Conservation (phyloP, 2,797 vertebrate species). For the Antrozous pallidus region DNA sequence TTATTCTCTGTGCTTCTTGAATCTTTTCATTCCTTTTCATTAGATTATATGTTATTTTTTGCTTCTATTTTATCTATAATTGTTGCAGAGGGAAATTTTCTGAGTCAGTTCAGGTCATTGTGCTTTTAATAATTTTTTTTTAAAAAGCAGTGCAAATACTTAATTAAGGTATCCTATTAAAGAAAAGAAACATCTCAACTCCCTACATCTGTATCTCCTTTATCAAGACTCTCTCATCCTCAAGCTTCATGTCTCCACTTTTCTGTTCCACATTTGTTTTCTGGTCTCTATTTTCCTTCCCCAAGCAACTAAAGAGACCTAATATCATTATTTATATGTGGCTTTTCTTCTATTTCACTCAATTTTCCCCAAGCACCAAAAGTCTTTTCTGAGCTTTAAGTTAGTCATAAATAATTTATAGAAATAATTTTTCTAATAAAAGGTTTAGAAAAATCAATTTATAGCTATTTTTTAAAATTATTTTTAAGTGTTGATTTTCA, state of each 20-base stretch:
- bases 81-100: not conserved
- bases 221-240: not conserved
- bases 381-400: not conserved
- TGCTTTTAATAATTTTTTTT: slow-evolving; percentile 32
- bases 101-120: not conserved
- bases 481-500: not conserved
- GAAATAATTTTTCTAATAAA: not conserved
- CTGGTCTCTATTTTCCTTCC: not conserved
- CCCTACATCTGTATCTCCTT: not conserved
- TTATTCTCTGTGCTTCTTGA: not conserved
- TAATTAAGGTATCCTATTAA: not conserved
- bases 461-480: not conserved
- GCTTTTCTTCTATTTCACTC: not conserved
- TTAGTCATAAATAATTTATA: not conserved
- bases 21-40: not conserved
- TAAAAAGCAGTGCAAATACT: not conserved
- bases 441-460: not conserved
- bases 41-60: not conserved
- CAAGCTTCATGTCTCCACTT: rapidly evolving
- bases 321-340: not conserved
- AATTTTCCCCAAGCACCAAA: not conserved
- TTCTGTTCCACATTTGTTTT: not conserved
- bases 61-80: not conserved
- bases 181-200: not conserved
- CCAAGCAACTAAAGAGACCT: not conserved